phyloP scores from a whole-genome alignment of 2,797 vertebrate species.

The Morus bassanus region DNA sequence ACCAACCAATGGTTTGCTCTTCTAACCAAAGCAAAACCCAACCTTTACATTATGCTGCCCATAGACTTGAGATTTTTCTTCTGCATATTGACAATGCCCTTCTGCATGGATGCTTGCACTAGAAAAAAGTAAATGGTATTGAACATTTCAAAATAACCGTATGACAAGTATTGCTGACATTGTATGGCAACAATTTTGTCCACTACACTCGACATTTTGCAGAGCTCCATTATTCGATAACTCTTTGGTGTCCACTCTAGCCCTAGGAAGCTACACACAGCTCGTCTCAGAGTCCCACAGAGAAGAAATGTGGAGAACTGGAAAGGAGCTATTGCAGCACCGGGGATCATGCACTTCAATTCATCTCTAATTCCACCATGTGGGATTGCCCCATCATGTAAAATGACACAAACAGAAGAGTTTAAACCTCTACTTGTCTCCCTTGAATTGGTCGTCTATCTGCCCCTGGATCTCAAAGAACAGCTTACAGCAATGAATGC shows the following conservation, averaged over 20 bases:
- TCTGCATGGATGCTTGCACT: neutral
- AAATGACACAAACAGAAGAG: neutral
- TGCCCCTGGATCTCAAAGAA: neutral
- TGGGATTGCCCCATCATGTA: rapidly evolving
- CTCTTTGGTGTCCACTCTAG: neutral
- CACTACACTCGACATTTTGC: neutral
- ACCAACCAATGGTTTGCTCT: neutral
- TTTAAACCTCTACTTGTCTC: neutral
- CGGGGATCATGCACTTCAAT: neutral
- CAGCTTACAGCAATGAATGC: neutral
- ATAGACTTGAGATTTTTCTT: neutral
- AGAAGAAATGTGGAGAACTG: neutral
- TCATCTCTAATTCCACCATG: neutral
- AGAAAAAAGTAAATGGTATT: neutral
- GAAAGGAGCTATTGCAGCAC: neutral
- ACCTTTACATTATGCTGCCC: neutral
- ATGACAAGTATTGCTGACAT: neutral
- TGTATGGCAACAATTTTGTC: neutral
- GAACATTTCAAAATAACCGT: neutral
- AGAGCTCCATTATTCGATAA: neutral
- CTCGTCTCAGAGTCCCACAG: neutral
- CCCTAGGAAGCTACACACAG: neutral
- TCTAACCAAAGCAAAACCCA: neutral
- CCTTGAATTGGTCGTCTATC: neutral
- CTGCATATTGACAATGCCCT: neutral